A percentile compares a stretch with the other conserved stretches of the same genome.
Conservation (phyloP, 30 jellyfish, hydroid and myxozoan genomes). For the Phacellophora camtschatica region DNA sequence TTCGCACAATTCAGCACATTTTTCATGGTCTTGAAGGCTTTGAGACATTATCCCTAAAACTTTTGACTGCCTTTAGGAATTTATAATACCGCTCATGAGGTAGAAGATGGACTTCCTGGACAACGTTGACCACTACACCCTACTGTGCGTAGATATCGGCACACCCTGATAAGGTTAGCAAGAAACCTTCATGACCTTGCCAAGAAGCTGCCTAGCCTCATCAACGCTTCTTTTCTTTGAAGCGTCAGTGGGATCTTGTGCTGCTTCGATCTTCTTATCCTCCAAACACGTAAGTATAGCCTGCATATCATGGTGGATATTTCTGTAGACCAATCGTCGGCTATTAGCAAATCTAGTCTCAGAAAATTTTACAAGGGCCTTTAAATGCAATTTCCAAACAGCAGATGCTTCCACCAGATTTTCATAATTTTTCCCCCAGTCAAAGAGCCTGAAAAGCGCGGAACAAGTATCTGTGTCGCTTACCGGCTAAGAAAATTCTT, state of each 20-base stretch:
- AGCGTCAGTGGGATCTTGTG: not conserved
- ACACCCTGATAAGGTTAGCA: not conserved
- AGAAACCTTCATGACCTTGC: not conserved
- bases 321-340: not conserved
- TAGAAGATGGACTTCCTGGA: not conserved
- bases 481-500: no score
- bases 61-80: not conserved
- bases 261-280: not conserved
- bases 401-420: not conserved
- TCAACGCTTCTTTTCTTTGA: not conserved
- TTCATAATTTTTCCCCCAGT: not conserved
- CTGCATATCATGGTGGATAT: conserved; percentile 22
- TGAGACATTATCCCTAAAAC: not conserved
- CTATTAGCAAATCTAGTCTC: not conserved
- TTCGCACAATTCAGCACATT: not conserved
- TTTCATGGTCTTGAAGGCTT: conserved; percentile 9
- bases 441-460: no score
- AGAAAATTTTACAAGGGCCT: not conserved
- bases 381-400: not conserved
- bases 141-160: not conserved
- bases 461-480: no score
- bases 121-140: not conserved
- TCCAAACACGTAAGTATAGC: not conserved
- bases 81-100: conserved; percentile 10
- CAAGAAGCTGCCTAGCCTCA: conserved; percentile 5